phyloP scores from a whole-genome alignment of 1,140 invertebrate species.

The Bombus ignitus region DNA sequence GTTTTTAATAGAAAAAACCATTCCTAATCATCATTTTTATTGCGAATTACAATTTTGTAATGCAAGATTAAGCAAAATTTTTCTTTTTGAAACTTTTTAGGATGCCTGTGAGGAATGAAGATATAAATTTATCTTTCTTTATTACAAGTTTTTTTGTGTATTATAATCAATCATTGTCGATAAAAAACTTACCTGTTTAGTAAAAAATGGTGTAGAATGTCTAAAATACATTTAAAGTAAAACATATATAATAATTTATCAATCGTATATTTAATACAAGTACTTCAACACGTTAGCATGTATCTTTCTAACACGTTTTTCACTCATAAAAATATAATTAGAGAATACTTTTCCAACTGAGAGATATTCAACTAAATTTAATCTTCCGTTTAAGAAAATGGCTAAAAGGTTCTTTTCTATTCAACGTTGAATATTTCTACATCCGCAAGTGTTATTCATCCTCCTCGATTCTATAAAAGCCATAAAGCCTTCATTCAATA shows the following conservation, averaged over 20 bases:
- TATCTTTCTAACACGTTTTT: neutral
- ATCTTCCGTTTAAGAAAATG: neutral
- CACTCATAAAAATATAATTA: neutral
- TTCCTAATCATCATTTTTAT: too few species aligned
- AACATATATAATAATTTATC: neutral
- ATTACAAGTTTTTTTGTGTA: too few species aligned
- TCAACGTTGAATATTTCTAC: neutral
- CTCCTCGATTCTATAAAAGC: conserved; percentile 14
- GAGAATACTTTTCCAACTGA: neutral
- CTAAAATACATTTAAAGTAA: neutral
- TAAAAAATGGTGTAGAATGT: too few species aligned
- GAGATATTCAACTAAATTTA: neutral
- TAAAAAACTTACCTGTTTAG: too few species aligned
- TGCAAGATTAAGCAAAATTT: too few species aligned
- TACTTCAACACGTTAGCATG: neutral
- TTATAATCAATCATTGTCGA: too few species aligned
- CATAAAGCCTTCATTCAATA: conserved; percentile 39
- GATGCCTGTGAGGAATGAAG: too few species aligned
- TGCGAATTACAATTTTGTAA: too few species aligned
- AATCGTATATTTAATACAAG: too few species aligned
- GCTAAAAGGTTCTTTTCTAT: neutral
- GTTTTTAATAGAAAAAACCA: too few species aligned
- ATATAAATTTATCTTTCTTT: too few species aligned
- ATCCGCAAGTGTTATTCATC: conserved; percentile 10
- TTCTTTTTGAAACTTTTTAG: too few species aligned